A percentile compares a stretch with the other conserved stretches of the same genome.
Conservation (phyloP, 2,113 vertebrate genomes). For the Hepsetus odoe region DNA sequence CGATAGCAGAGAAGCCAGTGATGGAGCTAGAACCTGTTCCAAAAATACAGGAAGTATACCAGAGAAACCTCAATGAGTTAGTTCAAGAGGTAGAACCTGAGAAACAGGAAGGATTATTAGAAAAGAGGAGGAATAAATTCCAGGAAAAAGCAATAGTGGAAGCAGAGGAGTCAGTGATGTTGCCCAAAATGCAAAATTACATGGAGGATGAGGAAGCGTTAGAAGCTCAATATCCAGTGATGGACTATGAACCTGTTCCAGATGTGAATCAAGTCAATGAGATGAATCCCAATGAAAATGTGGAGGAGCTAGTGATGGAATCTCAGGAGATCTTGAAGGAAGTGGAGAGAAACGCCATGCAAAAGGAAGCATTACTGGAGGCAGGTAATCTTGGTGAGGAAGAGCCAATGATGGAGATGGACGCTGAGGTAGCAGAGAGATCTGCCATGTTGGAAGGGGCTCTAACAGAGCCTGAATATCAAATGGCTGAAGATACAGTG, state of each 20-base stretch:
- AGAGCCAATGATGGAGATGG: conserved; percentile 27
- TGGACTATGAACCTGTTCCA: not conserved
- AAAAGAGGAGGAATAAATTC: too few species aligned
- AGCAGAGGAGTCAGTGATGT: not conserved
- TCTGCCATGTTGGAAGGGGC: not conserved
- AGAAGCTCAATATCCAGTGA: not conserved
- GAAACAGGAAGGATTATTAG: too few species aligned
- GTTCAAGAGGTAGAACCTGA: too few species aligned
- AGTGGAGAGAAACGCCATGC: not conserved
- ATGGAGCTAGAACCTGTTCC: too few species aligned
- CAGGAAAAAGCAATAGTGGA: not conserved
- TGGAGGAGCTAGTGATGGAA: conserved; percentile 28
- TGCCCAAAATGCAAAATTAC: not conserved
- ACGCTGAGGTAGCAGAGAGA: not conserved
- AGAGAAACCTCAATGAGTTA: too few species aligned
- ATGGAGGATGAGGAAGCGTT: not conserved
- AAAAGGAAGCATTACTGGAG: not conserved
- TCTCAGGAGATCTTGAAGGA: conserved; percentile 7
- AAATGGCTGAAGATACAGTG: conserved; percentile 6
- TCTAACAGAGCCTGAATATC: not conserved
- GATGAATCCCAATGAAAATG: not conserved
- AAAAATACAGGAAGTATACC: too few species aligned
- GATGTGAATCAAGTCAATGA: not conserved
- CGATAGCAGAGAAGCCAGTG: conserved; percentile 1
- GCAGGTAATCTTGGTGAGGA: conserved; percentile 21